These are phyloP conservation scores for Aporophyla nigra DNA, from an alignment of 2,888 invertebrate genomes.

Conservation along the genomic window DNA sequence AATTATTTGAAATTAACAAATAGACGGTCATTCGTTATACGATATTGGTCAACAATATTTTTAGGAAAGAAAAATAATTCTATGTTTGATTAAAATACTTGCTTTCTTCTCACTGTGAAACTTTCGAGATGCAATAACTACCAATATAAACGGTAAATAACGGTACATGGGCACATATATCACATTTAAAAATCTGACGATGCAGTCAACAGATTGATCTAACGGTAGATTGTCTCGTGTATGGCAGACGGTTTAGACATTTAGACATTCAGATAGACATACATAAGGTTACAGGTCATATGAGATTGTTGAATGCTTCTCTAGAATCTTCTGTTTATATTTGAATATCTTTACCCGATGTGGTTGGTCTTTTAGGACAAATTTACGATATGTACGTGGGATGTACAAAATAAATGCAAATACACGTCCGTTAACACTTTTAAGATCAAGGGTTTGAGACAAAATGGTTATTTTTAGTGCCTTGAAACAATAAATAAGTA, in stretches of 20 bases:
- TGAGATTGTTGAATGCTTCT: constrained; percentile 41
- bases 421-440: constrained; percentile 11
- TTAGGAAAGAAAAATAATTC: too few species aligned
- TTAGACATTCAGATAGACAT: constrained; percentile 59
- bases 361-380: constrained; percentile 31
- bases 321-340: constrained; percentile 39
- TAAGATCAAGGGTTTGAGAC: constrained; percentile 33
- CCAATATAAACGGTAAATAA: not conserved
- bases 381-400: constrained; percentile 49
- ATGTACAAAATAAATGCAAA: constrained; percentile 38
- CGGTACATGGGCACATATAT: not conserved
- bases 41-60: too few species aligned
- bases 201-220: constrained; percentile 27
- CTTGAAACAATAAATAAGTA: not conserved
- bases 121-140: not conserved
- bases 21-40: too few species aligned
- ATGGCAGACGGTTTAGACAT: constrained; percentile 22
- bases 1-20: too few species aligned
- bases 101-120: not conserved
- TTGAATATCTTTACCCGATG: constrained; percentile 39
- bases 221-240: constrained; percentile 32
- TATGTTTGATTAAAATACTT: too few species aligned
- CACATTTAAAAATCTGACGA: constrained; percentile 22
- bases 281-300: constrained; percentile 41
- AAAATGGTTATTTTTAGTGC: constrained; percentile 4